phyloP scores from a whole-genome alignment of 2,797 vertebrate genomes.

The Phoebastria nigripes region DNA sequence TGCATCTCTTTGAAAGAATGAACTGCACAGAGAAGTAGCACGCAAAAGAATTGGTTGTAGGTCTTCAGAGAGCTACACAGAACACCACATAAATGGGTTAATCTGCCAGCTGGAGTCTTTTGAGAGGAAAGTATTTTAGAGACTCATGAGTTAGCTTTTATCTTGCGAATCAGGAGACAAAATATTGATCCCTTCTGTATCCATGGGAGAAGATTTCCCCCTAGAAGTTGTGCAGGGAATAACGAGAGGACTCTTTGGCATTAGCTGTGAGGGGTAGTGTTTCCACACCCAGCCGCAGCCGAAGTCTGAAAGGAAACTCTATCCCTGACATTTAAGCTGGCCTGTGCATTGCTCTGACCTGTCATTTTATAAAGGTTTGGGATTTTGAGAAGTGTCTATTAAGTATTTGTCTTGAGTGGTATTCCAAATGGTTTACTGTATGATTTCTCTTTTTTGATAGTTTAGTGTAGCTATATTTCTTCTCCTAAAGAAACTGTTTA shows the following conservation, averaged over 20 bases:
- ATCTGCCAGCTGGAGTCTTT: neutral
- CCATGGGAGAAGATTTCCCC: neutral
- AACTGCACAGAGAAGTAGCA: neutral
- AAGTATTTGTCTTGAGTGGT: neutral
- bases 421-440: neutral
- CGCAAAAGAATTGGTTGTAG: neutral
- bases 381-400: neutral
- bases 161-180: neutral
- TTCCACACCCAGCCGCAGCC: neutral
- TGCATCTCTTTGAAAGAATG: neutral
- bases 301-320: neutral
- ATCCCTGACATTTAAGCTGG: neutral
- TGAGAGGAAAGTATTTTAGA: neutral
- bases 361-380: neutral
- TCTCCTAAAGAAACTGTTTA: neutral
- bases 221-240: neutral
- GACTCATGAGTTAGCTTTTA: neutral
- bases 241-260: neutral
- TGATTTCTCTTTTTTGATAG: neutral
- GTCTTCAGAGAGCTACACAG: neutral
- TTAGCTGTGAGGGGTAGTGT: neutral
- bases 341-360: neutral
- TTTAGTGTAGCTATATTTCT: neutral
- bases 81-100: neutral
- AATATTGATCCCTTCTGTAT: neutral